phyloP scores from a whole-genome alignment of 1,140 invertebrate genomes.

The Lepidurus arcticus region DNA sequence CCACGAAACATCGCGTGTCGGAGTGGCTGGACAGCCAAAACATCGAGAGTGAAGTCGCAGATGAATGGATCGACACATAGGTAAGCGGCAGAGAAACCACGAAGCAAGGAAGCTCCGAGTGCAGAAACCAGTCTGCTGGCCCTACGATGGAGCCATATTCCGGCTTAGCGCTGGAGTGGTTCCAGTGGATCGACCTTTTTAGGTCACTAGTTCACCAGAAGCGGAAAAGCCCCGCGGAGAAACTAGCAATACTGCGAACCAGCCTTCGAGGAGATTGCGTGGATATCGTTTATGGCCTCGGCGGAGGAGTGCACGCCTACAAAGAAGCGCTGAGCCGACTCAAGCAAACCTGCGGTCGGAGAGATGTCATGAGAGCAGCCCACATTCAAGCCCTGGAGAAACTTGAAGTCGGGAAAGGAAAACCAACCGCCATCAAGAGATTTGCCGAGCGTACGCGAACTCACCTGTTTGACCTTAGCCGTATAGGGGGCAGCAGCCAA shows the following conservation, averaged over 20 bases:
- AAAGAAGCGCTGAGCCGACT: constrained; percentile 26
- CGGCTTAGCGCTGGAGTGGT: constrained; percentile 27
- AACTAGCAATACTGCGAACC: constrained; percentile 21
- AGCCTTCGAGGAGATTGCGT: constrained; percentile 22
- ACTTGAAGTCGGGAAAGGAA: constrained; percentile 11
- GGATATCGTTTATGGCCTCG: constrained; percentile 27
- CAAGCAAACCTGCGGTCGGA: constrained; percentile 19
- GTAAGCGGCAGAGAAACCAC: neutral
- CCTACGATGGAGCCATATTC: neutral
- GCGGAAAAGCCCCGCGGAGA: constrained; percentile 21
- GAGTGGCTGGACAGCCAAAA: neutral
- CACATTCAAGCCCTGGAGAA: constrained; percentile 20
- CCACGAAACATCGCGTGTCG: neutral
- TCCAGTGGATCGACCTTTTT: constrained; percentile 26
- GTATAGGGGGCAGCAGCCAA: constrained; percentile 20
- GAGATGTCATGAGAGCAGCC: constrained; percentile 25
- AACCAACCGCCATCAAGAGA: neutral
- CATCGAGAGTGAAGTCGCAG: neutral
- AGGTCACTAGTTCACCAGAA: constrained; percentile 26
- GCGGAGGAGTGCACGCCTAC: constrained; percentile 28
- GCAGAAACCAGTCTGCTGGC: neutral
- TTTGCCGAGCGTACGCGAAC: constrained; percentile 22
- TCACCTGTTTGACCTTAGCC: constrained; percentile 26
- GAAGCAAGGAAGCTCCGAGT: neutral
- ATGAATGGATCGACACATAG: constrained; percentile 27